A percentile compares a stretch with the other conserved stretches of the same genome.
phyloP scores from a whole-genome alignment of 1,140 invertebrate genomes.

The Lepidurus packardi region DNA sequence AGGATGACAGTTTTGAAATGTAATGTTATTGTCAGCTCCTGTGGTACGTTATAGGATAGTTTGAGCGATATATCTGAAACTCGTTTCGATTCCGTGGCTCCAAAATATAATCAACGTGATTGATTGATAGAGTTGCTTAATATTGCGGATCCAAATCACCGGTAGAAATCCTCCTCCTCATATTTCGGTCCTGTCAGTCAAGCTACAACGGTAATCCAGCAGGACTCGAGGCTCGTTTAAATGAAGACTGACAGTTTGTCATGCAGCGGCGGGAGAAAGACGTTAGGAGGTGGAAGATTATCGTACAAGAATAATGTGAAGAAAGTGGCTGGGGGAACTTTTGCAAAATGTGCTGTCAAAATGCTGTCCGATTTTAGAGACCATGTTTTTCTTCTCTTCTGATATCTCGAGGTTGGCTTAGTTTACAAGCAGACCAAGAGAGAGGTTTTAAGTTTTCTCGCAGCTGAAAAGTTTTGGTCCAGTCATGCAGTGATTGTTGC shows the following conservation, averaged over 20 bases:
- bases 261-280: background rate
- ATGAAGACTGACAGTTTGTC: background rate
- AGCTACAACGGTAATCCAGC: background rate
- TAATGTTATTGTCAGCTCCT: too few species aligned
- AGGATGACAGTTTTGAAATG: too few species aligned
- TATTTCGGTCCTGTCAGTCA: background rate
- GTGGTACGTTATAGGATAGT: too few species aligned
- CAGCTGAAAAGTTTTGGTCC: background rate
- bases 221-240: background rate
- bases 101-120: conserved; percentile 1
- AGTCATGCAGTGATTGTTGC: background rate
- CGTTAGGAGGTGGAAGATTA: background rate
- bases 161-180: background rate
- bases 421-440: background rate
- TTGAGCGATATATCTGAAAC: too few species aligned
- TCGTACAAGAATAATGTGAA: background rate
- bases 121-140: conserved; percentile 11
- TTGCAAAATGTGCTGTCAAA: background rate
- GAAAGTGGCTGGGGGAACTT: background rate
- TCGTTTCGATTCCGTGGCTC: background rate
- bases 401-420: too few species aligned
- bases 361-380: background rate
- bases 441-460: background rate
- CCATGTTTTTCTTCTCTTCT: too few species aligned
- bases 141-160: background rate